These are phyloP conservation scores for Drosophila mojavensis DNA, from an alignment of 1,140 invertebrate species.

Conservation along the genomic window DNA sequence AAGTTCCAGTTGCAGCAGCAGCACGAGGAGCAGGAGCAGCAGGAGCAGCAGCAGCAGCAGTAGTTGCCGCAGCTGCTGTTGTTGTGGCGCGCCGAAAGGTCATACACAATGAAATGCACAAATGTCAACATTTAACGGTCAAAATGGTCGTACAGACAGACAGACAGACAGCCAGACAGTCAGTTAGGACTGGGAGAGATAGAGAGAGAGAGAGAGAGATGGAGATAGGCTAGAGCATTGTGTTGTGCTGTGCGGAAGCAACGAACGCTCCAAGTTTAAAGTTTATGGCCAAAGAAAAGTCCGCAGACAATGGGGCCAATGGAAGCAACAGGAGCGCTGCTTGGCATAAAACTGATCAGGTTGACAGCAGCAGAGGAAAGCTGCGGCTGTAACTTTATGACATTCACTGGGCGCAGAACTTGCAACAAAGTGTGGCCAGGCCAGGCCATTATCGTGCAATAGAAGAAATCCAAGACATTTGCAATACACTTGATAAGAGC, in stretches of 20 bases:
- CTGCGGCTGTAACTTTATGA: slow-evolving; percentile 55
- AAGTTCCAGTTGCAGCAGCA: slow-evolving; percentile 22
- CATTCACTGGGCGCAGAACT: slow-evolving; percentile 44
- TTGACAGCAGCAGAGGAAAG: slow-evolving; percentile 36
- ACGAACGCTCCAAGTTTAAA: slow-evolving; percentile 68
- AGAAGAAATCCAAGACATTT: slow-evolving; percentile 32
- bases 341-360: slow-evolving; percentile 62
- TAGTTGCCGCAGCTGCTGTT: slow-evolving; percentile 33
- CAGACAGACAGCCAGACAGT: slow-evolving; percentile 22
- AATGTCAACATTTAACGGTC: slow-evolving; percentile 81
- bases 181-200: background rate
- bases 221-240: slow-evolving; percentile 42
- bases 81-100: slow-evolving; percentile 69
- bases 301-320: slow-evolving; percentile 52
- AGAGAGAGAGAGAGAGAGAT: slow-evolving; percentile 18
- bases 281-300: slow-evolving; percentile 72
- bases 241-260: slow-evolving; percentile 62
- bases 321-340: slow-evolving; percentile 45
- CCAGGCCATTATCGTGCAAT: slow-evolving; percentile 15
- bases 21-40: slow-evolving; percentile 9
- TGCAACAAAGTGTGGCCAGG: slow-evolving; percentile 44
- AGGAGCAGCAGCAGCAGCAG: slow-evolving; percentile 6
- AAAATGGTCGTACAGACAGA: slow-evolving; percentile 63
- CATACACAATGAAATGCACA: slow-evolving; percentile 80
- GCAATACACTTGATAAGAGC: slow-evolving; percentile 15